Percentiles rank a stretch among this genome's conserved stretches.
phyloP scores from a whole-genome alignment of 92 coral and sea anemone species.

The Plumapathes pennacea region DNA sequence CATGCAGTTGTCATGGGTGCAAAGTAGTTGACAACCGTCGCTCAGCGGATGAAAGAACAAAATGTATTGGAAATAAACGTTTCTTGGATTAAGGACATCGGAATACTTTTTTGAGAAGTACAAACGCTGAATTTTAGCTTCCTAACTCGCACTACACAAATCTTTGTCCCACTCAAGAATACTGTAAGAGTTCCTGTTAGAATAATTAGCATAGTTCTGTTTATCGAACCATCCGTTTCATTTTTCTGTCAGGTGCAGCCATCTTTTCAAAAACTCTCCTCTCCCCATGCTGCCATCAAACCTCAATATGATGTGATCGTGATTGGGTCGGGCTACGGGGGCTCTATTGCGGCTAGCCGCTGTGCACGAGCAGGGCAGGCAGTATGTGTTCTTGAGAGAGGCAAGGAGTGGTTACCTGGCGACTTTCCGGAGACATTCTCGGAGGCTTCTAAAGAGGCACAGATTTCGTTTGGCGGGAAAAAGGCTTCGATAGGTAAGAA shows the following conservation, averaged over 20 bases:
- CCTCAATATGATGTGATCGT: constrained; percentile 65
- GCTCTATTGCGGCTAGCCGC: constrained; percentile 65
- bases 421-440: constrained; percentile 52
- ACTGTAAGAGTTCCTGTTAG: too few relatives aligned
- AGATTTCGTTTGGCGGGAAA: constrained; percentile 38
- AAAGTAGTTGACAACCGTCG: too few relatives aligned
- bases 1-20: too few relatives aligned
- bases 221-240: too few relatives aligned
- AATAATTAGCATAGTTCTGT: too few relatives aligned
- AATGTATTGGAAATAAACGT: too few relatives aligned
- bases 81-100: too few relatives aligned
- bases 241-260: not conserved
- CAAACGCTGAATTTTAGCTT: too few relatives aligned
- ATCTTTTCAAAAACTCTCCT: constrained; percentile 29
- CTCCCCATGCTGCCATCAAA: constrained; percentile 23
- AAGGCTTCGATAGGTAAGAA: constrained; percentile 23
- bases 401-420: constrained; percentile 72
- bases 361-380: constrained; percentile 55
- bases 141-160: too few relatives aligned
- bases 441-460: constrained; percentile 39
- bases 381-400: constrained; percentile 57
- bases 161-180: too few relatives aligned
- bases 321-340: constrained; percentile 69
- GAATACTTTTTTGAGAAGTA: too few relatives aligned
- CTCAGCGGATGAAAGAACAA: too few relatives aligned